Conservation (phyloP, 2,888 invertebrate genomes). For the Luperina testacea region DNA sequence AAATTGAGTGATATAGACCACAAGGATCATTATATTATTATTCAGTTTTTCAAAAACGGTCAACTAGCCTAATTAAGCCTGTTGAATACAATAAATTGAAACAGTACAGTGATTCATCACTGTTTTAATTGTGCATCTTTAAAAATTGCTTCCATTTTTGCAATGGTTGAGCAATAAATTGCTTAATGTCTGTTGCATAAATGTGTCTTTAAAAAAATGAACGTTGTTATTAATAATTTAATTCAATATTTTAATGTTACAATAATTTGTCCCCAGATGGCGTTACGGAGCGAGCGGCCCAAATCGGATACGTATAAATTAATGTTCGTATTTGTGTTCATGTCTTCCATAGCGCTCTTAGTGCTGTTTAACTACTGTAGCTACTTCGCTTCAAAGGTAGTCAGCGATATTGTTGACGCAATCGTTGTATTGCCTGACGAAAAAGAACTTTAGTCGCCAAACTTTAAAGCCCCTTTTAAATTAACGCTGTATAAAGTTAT, state of each 20-base stretch:
- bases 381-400: background rate
- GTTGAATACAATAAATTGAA: background rate
- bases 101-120: background rate
- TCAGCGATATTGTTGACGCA: constrained; percentile 18
- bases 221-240: background rate
- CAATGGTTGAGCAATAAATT: background rate
- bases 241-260: constrained; percentile 8
- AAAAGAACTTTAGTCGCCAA: constrained; percentile 32
- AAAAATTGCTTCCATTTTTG: background rate
- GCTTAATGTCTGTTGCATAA: background rate
- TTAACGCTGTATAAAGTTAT: background rate
- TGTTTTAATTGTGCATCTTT: background rate
- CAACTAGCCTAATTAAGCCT: background rate
- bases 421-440: background rate
- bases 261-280: constrained; percentile 64
- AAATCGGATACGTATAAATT: constrained; percentile 61
- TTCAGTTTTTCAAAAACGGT: background rate
- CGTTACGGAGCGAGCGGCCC: constrained; percentile 49
- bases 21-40: too few species aligned
- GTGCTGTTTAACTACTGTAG: constrained; percentile 11
- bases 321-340: constrained; percentile 71
- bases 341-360: constrained; percentile 33
- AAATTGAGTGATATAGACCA: background rate
- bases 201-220: background rate
- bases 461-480: background rate